Evolutionary conservation across 2,113 vertebrate species (phyloP).

Genomic region (Tragelaphus buxtoni): DNA sequence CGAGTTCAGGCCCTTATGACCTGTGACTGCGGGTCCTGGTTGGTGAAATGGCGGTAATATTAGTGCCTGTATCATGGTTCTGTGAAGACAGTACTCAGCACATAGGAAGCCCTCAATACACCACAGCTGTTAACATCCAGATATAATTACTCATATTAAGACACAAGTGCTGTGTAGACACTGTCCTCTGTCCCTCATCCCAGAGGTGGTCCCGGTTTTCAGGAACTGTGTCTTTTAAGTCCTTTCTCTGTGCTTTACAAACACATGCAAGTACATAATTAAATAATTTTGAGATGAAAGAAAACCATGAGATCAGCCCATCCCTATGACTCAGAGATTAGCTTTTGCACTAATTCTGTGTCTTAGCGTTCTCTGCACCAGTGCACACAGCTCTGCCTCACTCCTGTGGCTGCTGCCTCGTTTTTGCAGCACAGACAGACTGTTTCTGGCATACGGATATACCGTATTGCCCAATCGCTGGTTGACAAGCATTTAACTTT

Average conservation of each 20-base stretch:
- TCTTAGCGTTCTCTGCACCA: not conserved
- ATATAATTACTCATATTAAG: not conserved
- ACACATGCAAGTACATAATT: fast-evolving
- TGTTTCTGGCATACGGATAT: fast-evolving
- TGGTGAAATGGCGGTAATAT: not conserved
- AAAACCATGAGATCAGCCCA: not conserved
- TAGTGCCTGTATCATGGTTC: not conserved
- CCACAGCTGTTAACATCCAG: not conserved
- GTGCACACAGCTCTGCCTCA: fast-evolving
- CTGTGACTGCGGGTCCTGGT: not conserved
- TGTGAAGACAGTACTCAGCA: not conserved
- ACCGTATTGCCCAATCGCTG: not conserved
- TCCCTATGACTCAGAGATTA: not conserved
- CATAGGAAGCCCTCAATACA: not conserved
- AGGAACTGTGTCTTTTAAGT: not conserved
- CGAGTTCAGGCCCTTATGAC: not conserved
- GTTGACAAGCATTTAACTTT: not conserved
- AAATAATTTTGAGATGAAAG: not conserved
- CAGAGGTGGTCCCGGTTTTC: fast-evolving
- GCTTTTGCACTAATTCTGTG: not conserved
- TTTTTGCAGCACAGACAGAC: not conserved
- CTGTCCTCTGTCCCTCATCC: fast-evolving
- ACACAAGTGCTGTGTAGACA: too few relatives aligned
- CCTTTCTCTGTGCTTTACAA: not conserved
- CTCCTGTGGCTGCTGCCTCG: not conserved